Evolutionary conservation across 92 coral and sea anemone species (phyloP).

Genomic region (Phenganax stokvisi): DNA sequence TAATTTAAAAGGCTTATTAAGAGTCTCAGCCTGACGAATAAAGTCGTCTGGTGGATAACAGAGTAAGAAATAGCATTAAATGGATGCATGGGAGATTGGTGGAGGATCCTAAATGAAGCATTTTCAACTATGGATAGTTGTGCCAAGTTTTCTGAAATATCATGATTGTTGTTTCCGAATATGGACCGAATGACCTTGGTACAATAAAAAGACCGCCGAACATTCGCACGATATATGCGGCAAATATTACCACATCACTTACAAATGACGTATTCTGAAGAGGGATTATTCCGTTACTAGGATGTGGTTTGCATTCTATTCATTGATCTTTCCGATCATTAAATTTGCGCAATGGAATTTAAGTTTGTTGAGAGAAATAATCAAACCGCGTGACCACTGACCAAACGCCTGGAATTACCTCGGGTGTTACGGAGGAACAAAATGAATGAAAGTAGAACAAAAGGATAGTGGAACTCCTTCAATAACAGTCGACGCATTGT

Average conservation of each 20-base stretch:
- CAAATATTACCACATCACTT: neutral
- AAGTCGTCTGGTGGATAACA: too few relatives aligned
- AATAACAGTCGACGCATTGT: neutral
- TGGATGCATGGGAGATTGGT: too few relatives aligned
- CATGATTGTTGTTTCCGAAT: neutral
- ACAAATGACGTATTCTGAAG: neutral
- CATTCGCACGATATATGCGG: neutral
- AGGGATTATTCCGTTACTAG: constrained; percentile 19
- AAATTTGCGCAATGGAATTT: neutral
- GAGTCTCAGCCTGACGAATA: neutral
- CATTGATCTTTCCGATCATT: constrained; percentile 5
- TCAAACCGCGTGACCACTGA: too few relatives aligned
- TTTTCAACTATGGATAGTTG: neutral
- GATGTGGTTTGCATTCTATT: neutral
- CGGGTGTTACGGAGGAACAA: neutral
- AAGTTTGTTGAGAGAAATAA: neutral
- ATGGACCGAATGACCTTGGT: neutral
- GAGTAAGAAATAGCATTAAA: too few relatives aligned
- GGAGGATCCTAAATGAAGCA: too few relatives aligned
- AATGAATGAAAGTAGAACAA: neutral
- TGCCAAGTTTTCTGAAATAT: neutral
- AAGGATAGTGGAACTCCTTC: neutral
- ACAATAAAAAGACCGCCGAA: neutral
- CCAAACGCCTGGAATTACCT: too few relatives aligned
- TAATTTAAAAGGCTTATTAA: neutral